Evolutionary conservation across 2,113 vertebrate species (phyloP).

Genomic region (Xyrauchen texanus): DNA sequence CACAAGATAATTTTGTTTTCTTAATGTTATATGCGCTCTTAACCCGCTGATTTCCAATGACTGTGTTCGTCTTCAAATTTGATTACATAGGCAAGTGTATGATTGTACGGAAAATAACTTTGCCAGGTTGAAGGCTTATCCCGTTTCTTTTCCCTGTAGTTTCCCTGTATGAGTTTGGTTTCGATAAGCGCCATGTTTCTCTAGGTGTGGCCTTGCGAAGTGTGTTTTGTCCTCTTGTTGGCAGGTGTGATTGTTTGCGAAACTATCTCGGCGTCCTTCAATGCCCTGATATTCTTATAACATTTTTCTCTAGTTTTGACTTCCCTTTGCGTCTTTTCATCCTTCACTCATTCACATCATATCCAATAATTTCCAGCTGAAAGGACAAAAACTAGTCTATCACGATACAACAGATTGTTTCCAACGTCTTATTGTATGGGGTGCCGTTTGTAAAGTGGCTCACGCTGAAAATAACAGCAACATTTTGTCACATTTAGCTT

Average conservation of each 20-base stretch:
- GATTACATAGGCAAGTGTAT: not conserved
- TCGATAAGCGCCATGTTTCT: slow-evolving; percentile 68
- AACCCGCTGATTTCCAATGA: not conserved
- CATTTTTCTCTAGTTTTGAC: slow-evolving; percentile 18
- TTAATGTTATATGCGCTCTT: not conserved
- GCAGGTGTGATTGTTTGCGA: slow-evolving; percentile 46
- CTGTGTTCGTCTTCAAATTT: not conserved
- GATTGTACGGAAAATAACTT: not conserved
- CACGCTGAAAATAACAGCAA: too few species aligned
- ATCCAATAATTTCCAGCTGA: slow-evolving; percentile 61
- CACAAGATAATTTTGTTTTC: not conserved
- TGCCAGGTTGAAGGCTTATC: not conserved
- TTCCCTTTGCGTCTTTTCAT: slow-evolving; percentile 28
- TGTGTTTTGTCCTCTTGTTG: slow-evolving; percentile 32
- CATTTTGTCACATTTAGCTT: too few species aligned
- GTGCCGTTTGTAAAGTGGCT: too few species aligned
- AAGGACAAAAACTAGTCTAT: slow-evolving; percentile 45
- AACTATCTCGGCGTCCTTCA: slow-evolving; percentile 31
- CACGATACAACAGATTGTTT: slow-evolving; percentile 20
- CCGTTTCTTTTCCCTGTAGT: not conserved
- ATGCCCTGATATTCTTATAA: not conserved
- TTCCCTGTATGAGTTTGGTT: slow-evolving; percentile 55
- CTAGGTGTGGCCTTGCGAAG: slow-evolving; percentile 66
- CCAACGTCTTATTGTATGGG: not conserved
- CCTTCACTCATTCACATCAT: slow-evolving; percentile 45